These are phyloP conservation scores for Pygmarrhopalites habei DNA, from an alignment of 1,140 invertebrate genomes.

Conservation along the genomic window DNA sequence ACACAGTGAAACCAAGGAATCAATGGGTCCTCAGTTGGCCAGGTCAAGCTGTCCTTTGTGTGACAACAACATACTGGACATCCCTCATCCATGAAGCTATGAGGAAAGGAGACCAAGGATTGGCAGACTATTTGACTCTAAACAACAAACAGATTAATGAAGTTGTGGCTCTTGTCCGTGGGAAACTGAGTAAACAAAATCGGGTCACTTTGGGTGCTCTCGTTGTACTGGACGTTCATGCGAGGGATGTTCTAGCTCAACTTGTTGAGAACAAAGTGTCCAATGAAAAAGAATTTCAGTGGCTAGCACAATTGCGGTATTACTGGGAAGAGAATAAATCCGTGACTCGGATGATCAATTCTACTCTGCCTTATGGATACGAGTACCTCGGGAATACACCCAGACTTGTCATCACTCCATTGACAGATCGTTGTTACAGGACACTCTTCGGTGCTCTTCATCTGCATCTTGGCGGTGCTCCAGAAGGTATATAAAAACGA, in stretches of 20 bases:
- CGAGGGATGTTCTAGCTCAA: conserved; percentile 70
- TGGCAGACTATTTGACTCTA: conserved; percentile 51
- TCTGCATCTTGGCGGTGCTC: conserved; percentile 52
- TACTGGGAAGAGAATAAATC: conserved; percentile 79
- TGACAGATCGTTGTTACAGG: conserved; percentile 86
- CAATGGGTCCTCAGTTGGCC: conserved; percentile 84
- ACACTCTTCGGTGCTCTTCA: conserved; percentile 85
- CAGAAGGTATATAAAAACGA: too few species aligned
- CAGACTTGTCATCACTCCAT: conserved; percentile 76
- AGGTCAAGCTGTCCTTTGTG: conserved; percentile 78
- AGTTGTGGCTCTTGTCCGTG: conserved; percentile 78
- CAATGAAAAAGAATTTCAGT: conserved; percentile 75
- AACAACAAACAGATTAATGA: conserved; percentile 68
- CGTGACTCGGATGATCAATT: conserved; percentile 85
- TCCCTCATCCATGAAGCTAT: conserved; percentile 69
- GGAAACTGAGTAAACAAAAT: conserved; percentile 78
- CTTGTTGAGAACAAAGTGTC: conserved; percentile 62
- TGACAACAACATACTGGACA: conserved; percentile 85
- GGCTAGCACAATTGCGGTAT: conserved; percentile 85
- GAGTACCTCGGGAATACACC: conserved; percentile 88
- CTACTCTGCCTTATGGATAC: conserved; percentile 81
- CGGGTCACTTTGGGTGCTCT: conserved; percentile 80
- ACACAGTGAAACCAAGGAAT: conserved; percentile 55
- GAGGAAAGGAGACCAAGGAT: conserved; percentile 47
- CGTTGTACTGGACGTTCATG: conserved; percentile 87